These are phyloP conservation scores for Drosophila lini DNA, from an alignment of 1,140 invertebrate species.

Conservation along the genomic window DNA sequence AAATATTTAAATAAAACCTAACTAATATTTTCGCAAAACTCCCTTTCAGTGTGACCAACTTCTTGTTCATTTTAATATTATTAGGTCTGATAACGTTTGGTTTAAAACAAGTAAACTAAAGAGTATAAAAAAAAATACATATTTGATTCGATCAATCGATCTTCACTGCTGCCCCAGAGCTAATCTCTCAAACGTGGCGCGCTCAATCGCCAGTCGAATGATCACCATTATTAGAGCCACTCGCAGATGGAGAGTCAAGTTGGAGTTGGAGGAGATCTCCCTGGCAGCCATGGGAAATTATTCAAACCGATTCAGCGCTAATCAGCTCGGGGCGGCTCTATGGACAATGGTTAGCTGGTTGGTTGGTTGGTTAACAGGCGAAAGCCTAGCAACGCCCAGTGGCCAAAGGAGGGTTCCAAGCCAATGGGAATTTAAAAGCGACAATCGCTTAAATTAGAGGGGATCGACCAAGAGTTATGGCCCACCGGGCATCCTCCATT, in stretches of 20 bases:
- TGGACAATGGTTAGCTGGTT: slow-evolving; percentile 32
- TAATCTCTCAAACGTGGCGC: slow-evolving; percentile 38
- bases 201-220: slow-evolving; percentile 28
- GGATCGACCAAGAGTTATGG: slow-evolving; percentile 1
- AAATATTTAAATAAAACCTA: too few relatives aligned
- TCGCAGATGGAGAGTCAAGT: slow-evolving; percentile 5
- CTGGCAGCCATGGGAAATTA: slow-evolving; percentile 38
- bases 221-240: slow-evolving; percentile 56
- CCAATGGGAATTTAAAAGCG: slow-evolving; percentile 48
- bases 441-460: slow-evolving; percentile 28
- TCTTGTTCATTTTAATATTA: background rate
- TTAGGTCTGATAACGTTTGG: background rate
- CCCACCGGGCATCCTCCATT: slow-evolving; percentile 23
- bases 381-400: slow-evolving; percentile 54
- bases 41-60: background rate
- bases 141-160: slow-evolving; percentile 14
- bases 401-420: slow-evolving; percentile 10
- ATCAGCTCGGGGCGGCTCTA: slow-evolving; percentile 35
- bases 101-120: background rate
- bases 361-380: slow-evolving; percentile 29
- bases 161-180: slow-evolving; percentile 22
- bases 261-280: slow-evolving; percentile 26
- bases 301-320: slow-evolving; percentile 47
- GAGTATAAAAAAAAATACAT: slow-evolving; percentile 3
- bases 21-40: too few relatives aligned